phyloP scores from a whole-genome alignment of 2,113 vertebrate genomes.

The Gracilinanus agilis region DNA sequence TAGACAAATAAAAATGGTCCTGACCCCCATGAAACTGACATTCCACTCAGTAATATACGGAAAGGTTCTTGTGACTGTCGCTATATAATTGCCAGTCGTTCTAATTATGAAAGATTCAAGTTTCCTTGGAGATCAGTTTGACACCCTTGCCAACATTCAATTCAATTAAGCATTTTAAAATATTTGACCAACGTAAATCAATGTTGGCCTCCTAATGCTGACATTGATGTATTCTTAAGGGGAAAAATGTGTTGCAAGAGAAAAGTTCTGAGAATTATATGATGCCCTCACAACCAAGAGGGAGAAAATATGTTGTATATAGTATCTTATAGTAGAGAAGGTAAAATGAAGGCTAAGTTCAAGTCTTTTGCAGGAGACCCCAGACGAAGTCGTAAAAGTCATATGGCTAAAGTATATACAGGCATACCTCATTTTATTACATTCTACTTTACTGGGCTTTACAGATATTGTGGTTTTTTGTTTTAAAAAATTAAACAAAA shows the following conservation, averaged over 20 bases:
- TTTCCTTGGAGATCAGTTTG: conserved; percentile 46
- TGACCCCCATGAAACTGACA: not conserved
- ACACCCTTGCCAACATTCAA: conserved; percentile 43
- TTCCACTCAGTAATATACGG: not conserved
- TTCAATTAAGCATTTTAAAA: conserved; percentile 53
- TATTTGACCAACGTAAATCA: conserved; percentile 36
- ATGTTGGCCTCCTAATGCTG: not conserved
- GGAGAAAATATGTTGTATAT: conserved; percentile 29
- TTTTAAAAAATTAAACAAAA: not conserved
- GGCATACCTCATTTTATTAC: not conserved
- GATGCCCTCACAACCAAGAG: conserved; percentile 8
- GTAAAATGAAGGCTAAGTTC: conserved; percentile 21
- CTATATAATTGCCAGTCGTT: not conserved
- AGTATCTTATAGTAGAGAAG: not conserved
- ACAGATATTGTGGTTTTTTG: not conserved
- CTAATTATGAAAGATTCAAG: conserved; percentile 18
- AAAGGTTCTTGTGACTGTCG: not conserved
- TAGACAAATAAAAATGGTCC: not conserved
- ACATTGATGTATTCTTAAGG: conserved; percentile 17
- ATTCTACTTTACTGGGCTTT: not conserved
- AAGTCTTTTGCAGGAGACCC: conserved; percentile 6
- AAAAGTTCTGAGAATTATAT: conserved; percentile 21
- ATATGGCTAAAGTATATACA: fast-evolving
- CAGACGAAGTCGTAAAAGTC: conserved; percentile 33
- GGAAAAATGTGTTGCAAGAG: conserved; percentile 8